Evolutionary conservation across 2,888 invertebrate genomes (phyloP).

Genomic region (Lepidocyrtoides sp.): DNA sequence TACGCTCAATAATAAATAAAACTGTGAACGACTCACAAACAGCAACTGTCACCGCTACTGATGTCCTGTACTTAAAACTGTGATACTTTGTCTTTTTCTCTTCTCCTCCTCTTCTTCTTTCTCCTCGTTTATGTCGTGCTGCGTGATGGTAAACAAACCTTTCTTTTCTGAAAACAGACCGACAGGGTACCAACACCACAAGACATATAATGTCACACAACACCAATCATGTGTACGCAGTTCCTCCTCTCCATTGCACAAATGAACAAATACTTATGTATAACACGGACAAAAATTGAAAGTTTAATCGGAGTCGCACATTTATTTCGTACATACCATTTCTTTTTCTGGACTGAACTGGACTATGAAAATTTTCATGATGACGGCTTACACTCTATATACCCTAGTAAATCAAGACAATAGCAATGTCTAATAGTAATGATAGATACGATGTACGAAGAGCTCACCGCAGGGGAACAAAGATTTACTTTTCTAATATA

Average conservation of each 20-base stretch:
- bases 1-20: constrained; percentile 37
- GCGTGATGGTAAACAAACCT: constrained; percentile 66
- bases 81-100: constrained; percentile 35
- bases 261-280: constrained; percentile 5
- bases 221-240: background rate
- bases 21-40: constrained; percentile 53
- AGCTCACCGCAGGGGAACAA: background rate
- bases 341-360: background rate
- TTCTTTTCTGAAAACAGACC: constrained; percentile 14
- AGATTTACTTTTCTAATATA: background rate
- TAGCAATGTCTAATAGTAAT: constrained; percentile 20
- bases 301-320: constrained; percentile 13
- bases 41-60: constrained; percentile 53
- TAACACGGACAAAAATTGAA: constrained; percentile 6
- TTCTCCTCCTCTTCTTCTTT: constrained; percentile 30
- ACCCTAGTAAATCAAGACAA: background rate
- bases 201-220: background rate
- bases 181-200: constrained; percentile 21
- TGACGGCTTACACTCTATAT: background rate
- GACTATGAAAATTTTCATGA: background rate
- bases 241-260: background rate
- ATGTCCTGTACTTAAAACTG: constrained; percentile 33
- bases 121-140: constrained; percentile 21
- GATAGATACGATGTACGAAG: background rate
- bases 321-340: background rate